Evolutionary conservation across 2,888 invertebrate species (phyloP).

Genomic region (Imbricaverruca yamaguchii): DNA sequence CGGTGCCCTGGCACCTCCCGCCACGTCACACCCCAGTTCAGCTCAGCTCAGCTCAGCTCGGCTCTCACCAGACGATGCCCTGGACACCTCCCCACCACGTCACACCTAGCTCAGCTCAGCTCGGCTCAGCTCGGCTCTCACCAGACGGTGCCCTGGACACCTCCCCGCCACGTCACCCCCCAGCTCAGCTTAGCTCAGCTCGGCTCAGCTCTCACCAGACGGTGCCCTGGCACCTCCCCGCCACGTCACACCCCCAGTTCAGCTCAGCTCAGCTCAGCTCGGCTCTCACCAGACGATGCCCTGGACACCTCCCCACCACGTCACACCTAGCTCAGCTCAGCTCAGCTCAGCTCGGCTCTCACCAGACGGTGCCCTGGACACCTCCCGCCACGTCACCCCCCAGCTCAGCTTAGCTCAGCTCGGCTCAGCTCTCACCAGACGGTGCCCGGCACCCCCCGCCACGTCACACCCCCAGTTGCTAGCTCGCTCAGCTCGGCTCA

Average conservation of each 20-base stretch:
- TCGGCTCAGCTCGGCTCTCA: slow-evolving; percentile 56
- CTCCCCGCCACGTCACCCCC: slow-evolving; percentile 45
- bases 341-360: slow-evolving; percentile 50
- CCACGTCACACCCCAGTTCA: too few relatives aligned
- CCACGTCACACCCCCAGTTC: too few relatives aligned
- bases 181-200: too few relatives aligned
- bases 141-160: slow-evolving; percentile 99
- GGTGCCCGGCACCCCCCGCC: too few relatives aligned
- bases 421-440: slow-evolving; percentile 76
- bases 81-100: slow-evolving; percentile 88
- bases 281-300: slow-evolving; percentile 97
- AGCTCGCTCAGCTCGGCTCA: slow-evolving; percentile 55
- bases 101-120: too few relatives aligned
- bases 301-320: slow-evolving; percentile 90
- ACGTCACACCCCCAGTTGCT: too few relatives aligned
- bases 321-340: too few relatives aligned
- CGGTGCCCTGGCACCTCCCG: slow-evolving; percentile 98
- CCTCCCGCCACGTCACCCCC: slow-evolving; percentile 52
- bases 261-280: too few relatives aligned
- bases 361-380: slow-evolving; percentile 99
- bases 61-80: slow-evolving; percentile 98
- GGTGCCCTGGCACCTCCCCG: slow-evolving; percentile 97
- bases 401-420: too few relatives aligned
- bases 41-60: too few relatives aligned
- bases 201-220: slow-evolving; percentile 76